These are phyloP conservation scores for Standfussiana lucernea DNA, from an alignment of 2,888 invertebrate genomes.

Conservation along the genomic window DNA sequence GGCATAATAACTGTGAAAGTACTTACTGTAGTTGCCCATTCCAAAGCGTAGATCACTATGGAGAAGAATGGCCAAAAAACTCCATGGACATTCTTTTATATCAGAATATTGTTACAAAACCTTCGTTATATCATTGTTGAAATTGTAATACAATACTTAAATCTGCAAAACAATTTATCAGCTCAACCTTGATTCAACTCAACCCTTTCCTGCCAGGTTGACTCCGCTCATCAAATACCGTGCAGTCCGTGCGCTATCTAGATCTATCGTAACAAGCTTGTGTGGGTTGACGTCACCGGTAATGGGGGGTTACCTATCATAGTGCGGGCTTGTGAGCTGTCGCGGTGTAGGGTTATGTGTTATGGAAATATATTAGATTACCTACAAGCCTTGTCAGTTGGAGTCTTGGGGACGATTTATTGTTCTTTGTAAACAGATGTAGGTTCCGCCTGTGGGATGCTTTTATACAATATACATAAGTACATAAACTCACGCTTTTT, in stretches of 20 bases:
- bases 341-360: constrained; percentile 13
- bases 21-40: too few relatives aligned
- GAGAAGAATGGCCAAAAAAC: too few relatives aligned
- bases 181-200: neutral
- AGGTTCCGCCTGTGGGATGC: neutral
- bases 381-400: neutral
- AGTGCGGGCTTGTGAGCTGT: neutral
- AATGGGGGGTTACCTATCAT: constrained; percentile 20
- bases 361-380: constrained; percentile 10
- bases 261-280: constrained; percentile 33
- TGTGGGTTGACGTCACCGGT: constrained; percentile 13
- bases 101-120: too few relatives aligned
- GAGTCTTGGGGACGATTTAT: constrained; percentile 4
- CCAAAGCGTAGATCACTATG: too few relatives aligned
- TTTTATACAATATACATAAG: neutral
- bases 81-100: too few relatives aligned
- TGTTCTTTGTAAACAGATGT: constrained; percentile 8
- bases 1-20: too few relatives aligned
- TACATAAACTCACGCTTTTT: neutral
- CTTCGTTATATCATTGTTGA: too few relatives aligned
- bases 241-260: constrained; percentile 50
- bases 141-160: too few relatives aligned
- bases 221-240: constrained; percentile 32
- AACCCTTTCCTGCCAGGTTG: constrained; percentile 35
- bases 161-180: neutral